A percentile compares a stretch with the other conserved stretches of the same genome.
Evolutionary conservation across 2,797 vertebrate genomes (phyloP).

Genomic region (Sebastiscus albofasciatus): DNA sequence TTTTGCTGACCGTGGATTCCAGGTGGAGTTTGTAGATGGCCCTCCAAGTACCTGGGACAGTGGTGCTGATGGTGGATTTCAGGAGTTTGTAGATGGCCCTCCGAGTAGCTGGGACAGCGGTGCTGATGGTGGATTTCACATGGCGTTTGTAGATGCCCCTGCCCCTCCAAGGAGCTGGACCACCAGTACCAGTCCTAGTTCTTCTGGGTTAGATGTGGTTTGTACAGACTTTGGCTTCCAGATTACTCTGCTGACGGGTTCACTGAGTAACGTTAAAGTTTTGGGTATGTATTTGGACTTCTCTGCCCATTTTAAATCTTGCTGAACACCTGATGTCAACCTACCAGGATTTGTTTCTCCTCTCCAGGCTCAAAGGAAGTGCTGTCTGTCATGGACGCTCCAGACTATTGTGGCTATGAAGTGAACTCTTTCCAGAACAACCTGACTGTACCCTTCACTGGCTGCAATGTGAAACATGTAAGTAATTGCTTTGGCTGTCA

Average conservation of each 20-base stretch:
- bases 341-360: rapidly evolving
- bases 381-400: constrained; percentile 15
- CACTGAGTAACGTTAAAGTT: constrained; percentile 39
- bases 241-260: constrained; percentile 24
- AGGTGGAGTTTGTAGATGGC: not conserved
- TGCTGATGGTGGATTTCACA: not conserved
- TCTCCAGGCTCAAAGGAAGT: constrained; percentile 20
- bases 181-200: not conserved
- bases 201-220: constrained; percentile 3
- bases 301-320: not conserved
- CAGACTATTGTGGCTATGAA: constrained; percentile 51
- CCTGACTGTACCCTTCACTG: constrained; percentile 58
- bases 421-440: not conserved
- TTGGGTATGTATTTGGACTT: constrained; percentile 40
- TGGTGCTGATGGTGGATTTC: not conserved
- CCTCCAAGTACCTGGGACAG: not conserved
- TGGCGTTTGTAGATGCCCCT: not conserved
- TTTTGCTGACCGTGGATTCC: not conserved
- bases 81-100: not conserved
- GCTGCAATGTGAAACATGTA: constrained; percentile 59
- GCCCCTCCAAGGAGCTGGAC: not conserved
- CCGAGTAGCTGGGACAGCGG: not conserved
- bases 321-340: not conserved
- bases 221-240: constrained; percentile 54
- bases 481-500: rapidly evolving